Evolutionary conservation across 2,113 vertebrate genomes (phyloP).

Genomic region (Alces alces): DNA sequence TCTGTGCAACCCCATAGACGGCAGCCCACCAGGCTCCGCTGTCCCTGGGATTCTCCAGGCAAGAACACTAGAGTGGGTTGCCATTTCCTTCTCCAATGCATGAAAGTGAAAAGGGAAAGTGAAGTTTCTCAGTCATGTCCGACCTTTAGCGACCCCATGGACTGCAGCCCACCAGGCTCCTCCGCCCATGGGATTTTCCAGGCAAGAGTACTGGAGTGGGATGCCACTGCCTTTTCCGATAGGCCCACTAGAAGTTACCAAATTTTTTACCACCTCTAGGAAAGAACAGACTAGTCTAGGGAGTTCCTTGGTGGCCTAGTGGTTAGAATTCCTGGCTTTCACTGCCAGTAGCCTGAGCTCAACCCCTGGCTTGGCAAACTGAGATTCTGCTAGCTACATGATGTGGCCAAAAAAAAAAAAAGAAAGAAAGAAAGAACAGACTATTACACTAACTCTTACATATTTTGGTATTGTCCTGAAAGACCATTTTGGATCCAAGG

Average conservation of each 20-base stretch:
- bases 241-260: background rate
- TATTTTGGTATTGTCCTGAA: background rate
- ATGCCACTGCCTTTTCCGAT: too few species aligned
- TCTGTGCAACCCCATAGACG: too few species aligned
- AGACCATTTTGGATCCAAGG: background rate
- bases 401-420: background rate
- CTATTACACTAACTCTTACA: background rate
- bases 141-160: too few species aligned
- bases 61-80: too few species aligned
- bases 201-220: too few species aligned
- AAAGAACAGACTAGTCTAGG: background rate
- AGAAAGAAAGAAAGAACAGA: background rate
- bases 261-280: background rate
- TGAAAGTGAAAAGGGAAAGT: too few species aligned
- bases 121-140: too few species aligned
- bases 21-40: too few species aligned
- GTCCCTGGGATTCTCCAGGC: too few species aligned
- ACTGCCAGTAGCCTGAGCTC: background rate
- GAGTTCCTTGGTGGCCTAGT: background rate
- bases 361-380: background rate
- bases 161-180: too few species aligned
- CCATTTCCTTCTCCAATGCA: too few species aligned
- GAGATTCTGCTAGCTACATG: background rate
- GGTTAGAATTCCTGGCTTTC: background rate
- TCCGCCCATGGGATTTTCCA: too few species aligned